These are phyloP conservation scores for Phasia obesa DNA, from an alignment of 2,888 invertebrate genomes.

Conservation along the genomic window DNA sequence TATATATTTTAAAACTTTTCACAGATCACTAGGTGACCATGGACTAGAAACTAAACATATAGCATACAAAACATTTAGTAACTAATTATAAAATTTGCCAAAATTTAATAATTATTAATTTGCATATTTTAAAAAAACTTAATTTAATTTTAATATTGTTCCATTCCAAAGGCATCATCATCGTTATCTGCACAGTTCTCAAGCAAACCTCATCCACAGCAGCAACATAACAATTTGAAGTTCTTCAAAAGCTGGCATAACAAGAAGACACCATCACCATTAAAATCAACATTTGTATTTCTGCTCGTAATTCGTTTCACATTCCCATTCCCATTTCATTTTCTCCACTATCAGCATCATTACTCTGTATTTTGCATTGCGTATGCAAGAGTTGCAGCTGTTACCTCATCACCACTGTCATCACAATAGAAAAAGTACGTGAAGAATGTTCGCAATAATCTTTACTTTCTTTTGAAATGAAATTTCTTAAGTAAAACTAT, in stretches of 20 bases:
- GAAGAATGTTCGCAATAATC: constrained; percentile 33
- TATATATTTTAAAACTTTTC: no score
- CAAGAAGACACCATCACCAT: neutral
- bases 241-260: constrained; percentile 23
- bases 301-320: no score
- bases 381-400: constrained; percentile 72
- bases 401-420: constrained; percentile 59
- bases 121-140: no score
- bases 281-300: constrained; percentile 8
- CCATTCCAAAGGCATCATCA: no score
- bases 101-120: no score
- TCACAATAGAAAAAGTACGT: constrained; percentile 50
- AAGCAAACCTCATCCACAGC: constrained; percentile 19
- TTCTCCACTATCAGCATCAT: constrained; percentile 5
- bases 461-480: constrained; percentile 14
- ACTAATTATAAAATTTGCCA: no score
- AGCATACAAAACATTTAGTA: no score
- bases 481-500: constrained; percentile 19
- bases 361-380: constrained; percentile 61
- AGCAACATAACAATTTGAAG: constrained; percentile 8
- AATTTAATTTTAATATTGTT: no score
- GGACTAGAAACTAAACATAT: no score
- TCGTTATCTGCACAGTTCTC: neutral
- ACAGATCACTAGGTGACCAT: no score
- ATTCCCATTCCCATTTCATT: neutral